Evolutionary conservation across 2,888 invertebrate genomes (phyloP).

Genomic region (Temnothorax unifasciatus): DNA sequence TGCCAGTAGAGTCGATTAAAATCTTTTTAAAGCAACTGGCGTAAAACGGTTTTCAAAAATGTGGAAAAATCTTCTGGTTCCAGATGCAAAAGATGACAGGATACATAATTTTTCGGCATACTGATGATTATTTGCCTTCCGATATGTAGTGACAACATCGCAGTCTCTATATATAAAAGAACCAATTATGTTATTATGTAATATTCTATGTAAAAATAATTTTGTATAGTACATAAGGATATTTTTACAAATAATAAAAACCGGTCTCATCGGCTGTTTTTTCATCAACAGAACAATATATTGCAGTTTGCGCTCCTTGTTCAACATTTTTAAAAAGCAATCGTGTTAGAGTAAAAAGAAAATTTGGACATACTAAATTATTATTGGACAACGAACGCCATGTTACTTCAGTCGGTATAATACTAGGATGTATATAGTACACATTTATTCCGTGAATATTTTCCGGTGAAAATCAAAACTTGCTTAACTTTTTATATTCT

Average conservation of each 20-base stretch:
- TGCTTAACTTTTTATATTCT: too few species aligned
- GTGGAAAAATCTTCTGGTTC: conserved; percentile 83
- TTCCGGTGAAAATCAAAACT: conserved; percentile 69
- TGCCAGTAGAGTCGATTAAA: too few species aligned
- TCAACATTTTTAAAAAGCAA: too few species aligned
- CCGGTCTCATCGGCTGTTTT: conserved; percentile 89
- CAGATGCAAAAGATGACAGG: conserved; percentile 87
- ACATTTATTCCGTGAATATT: conserved; percentile 11
- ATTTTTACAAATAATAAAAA: conserved; percentile 87
- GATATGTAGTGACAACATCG: conserved; percentile 86
- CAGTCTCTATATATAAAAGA: conserved; percentile 88
- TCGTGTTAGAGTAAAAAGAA: too few species aligned
- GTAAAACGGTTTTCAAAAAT: conserved; percentile 47
- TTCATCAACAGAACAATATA: conserved; percentile 89
- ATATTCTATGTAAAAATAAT: not conserved
- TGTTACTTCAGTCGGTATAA: too few species aligned
- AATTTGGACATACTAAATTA: too few species aligned
- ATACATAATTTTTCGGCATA: conserved; percentile 86
- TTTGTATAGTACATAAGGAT: not conserved
- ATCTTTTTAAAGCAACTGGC: not conserved
- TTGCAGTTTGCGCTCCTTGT: too few species aligned
- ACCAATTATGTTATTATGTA: not conserved
- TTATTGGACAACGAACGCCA: too few species aligned
- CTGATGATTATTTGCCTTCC: conserved; percentile 87
- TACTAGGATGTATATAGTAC: too few species aligned